Evolutionary conservation across 2,113 vertebrate genomes (phyloP).

Genomic region (Chionodraco myersi): DNA sequence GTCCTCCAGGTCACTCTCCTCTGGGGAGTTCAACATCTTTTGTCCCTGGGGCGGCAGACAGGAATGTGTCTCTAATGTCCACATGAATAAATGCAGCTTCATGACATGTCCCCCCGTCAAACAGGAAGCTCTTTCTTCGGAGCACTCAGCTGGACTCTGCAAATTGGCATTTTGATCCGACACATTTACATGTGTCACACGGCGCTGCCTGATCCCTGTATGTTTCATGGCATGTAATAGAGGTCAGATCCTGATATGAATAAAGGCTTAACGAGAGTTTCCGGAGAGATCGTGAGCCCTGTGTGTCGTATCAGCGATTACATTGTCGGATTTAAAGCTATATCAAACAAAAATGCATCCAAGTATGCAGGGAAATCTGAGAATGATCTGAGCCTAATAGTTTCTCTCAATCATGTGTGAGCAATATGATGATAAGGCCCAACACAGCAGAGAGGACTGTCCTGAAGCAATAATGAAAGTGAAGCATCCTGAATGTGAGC

Average conservation of each 20-base stretch:
- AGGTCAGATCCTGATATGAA: constrained; percentile 18
- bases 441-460: constrained; percentile 39
- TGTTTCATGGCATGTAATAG: constrained; percentile 28
- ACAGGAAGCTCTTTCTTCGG: constrained; percentile 37
- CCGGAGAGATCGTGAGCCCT: not conserved
- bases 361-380: constrained; percentile 25
- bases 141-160: constrained; percentile 67
- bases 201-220: constrained; percentile 29
- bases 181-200: constrained; percentile 65
- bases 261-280: constrained; percentile 32
- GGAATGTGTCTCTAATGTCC: constrained; percentile 57
- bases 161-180: constrained; percentile 73
- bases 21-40: constrained; percentile 72
- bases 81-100: constrained; percentile 77
- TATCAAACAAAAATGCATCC: constrained; percentile 40
- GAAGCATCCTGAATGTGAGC: constrained; percentile 48
- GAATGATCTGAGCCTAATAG: constrained; percentile 49
- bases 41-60: constrained; percentile 62
- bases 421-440: constrained; percentile 50
- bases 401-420: constrained; percentile 48
- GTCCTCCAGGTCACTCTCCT: constrained; percentile 79
- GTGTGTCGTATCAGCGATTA: constrained; percentile 21
- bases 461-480: constrained; percentile 39
- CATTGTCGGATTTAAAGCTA: constrained; percentile 49
- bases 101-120: constrained; percentile 68